Conservation (phyloP, 53 echinoderm and acorn worm species). For the Zoroaster sp. region DNA sequence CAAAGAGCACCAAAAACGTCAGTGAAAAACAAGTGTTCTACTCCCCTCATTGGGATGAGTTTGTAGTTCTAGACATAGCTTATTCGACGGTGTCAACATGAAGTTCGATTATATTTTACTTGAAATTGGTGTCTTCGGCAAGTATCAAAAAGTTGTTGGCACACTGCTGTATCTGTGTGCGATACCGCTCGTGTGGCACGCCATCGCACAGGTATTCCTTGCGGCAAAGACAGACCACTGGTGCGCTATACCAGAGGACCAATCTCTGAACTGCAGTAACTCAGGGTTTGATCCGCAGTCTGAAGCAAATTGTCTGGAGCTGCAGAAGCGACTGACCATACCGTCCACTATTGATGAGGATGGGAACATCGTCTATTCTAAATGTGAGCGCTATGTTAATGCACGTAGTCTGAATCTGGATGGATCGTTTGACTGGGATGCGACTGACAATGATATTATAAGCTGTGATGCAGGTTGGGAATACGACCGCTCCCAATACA, state of each 20-base stretch:
- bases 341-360: slow-evolving; percentile 9
- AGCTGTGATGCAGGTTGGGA: slow-evolving; percentile 65
- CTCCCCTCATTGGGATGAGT: too few species aligned
- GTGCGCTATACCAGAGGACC: background rate
- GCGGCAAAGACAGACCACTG: slow-evolving; percentile 44
- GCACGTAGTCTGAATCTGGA: background rate
- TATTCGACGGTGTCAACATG: slow-evolving; percentile 22
- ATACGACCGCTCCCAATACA: slow-evolving; percentile 63
- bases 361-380: background rate
- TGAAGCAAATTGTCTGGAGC: background rate
- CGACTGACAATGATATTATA: background rate
- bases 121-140: slow-evolving; percentile 30
- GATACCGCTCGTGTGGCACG: slow-evolving; percentile 15
- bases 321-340: background rate
- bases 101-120: slow-evolving; percentile 11
- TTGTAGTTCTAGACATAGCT: too few species aligned
- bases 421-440: background rate
- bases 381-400: background rate
- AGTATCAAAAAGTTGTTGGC: slow-evolving; percentile 4
- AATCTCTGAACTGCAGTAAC: slow-evolving; percentile 6
- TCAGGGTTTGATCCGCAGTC: background rate
- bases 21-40: too few species aligned
- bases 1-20: too few species aligned
- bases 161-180: background rate
- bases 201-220: slow-evolving; percentile 24